phyloP scores from a whole-genome alignment of 2,888 invertebrate genomes.

The Luffia ferchaultella region DNA sequence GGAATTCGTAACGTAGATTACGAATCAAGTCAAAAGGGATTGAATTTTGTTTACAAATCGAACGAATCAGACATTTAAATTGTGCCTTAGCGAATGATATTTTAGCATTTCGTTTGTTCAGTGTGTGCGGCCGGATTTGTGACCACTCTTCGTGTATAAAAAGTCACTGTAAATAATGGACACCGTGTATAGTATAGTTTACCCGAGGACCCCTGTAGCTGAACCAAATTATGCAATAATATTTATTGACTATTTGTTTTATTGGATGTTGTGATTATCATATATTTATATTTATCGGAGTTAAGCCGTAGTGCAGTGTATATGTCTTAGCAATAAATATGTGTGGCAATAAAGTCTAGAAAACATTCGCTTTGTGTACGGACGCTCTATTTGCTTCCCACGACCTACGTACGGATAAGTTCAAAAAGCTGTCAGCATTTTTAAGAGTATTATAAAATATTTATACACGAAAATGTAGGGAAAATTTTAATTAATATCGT shows the following conservation, averaged over 20 bases:
- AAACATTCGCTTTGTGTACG: conserved; percentile 54
- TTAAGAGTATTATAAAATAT: background rate
- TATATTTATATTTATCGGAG: conserved; percentile 43
- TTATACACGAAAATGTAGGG: background rate
- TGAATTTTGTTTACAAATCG: conserved; percentile 50
- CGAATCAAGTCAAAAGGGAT: conserved; percentile 26
- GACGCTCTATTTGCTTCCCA: conserved; percentile 55
- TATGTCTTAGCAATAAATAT: conserved; percentile 50
- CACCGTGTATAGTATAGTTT: background rate
- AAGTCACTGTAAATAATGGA: conserved; percentile 3
- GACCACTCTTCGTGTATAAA: too few species aligned
- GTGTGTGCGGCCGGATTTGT: too few species aligned
- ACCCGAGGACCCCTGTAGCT: conserved; percentile 30
- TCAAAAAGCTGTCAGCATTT: conserved; percentile 24
- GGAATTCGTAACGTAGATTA: background rate
- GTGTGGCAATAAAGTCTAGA: conserved; percentile 61
- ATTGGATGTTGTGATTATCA: conserved; percentile 59
- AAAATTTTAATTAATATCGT: background rate
- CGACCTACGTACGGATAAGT: conserved; percentile 46
- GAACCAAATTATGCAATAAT: conserved; percentile 51
- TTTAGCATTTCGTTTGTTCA: background rate
- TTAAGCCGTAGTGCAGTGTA: conserved; percentile 45
- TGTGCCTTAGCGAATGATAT: conserved; percentile 46
- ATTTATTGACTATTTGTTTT: conserved; percentile 49
- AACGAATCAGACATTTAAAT: conserved; percentile 38